Evolutionary conservation across 2,113 vertebrate species (phyloP).

Genomic region (Pomatorhinus ruficollis): DNA sequence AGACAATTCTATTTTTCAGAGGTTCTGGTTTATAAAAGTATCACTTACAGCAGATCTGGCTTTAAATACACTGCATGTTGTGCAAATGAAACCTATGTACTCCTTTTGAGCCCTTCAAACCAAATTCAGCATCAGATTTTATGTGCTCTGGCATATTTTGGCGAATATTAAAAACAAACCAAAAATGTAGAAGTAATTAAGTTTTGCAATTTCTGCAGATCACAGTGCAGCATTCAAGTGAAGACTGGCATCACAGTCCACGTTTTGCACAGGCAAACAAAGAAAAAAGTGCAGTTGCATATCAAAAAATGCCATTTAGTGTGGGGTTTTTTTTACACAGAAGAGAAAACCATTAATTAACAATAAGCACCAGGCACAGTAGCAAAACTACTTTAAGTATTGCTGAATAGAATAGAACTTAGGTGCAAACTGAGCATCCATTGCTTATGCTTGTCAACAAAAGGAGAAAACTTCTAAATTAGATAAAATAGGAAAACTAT

Average conservation of each 20-base stretch:
- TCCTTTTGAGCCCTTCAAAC: neutral
- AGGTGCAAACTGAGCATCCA: neutral
- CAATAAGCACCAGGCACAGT: neutral
- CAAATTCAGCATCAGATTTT: neutral
- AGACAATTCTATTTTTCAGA: constrained; percentile 34
- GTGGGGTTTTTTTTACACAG: neutral
- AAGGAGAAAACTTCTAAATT: neutral
- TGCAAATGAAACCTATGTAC: neutral
- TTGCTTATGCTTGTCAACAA: neutral
- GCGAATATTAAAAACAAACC: neutral
- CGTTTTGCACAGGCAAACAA: neutral
- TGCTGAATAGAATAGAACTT: neutral
- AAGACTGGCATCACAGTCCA: neutral
- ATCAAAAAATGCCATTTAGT: neutral
- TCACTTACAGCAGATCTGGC: neutral
- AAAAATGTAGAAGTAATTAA: neutral
- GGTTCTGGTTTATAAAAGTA: constrained; percentile 53
- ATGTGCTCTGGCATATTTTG: neutral
- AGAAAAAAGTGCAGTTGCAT: neutral
- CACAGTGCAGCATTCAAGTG: neutral
- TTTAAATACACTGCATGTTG: neutral
- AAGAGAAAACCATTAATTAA: neutral
- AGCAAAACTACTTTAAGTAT: neutral
- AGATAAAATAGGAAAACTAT: neutral
- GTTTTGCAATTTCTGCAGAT: neutral